Conservation (phyloP, 1,140 invertebrate species). For the Harpegnathos saltator region DNA sequence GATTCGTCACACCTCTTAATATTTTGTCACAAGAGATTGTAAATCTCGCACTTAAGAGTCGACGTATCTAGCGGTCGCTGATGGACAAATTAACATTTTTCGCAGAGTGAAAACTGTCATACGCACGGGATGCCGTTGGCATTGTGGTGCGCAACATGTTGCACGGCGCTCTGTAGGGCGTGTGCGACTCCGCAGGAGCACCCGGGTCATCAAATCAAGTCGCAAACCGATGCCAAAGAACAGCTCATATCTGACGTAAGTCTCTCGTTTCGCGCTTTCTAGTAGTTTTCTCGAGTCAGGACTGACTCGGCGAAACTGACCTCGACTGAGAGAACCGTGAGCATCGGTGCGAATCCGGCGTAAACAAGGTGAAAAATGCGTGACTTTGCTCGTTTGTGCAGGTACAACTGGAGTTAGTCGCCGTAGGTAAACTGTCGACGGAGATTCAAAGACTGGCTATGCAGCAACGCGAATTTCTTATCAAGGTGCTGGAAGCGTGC, state of each 20-base stretch:
- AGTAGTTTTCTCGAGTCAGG: too few species aligned
- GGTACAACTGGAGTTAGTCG: slow-evolving; percentile 86
- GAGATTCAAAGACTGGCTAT: slow-evolving; percentile 89
- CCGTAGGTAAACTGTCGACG: slow-evolving; percentile 86
- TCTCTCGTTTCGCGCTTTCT: slow-evolving; percentile 65
- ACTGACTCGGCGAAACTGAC: too few species aligned
- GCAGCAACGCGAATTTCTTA: slow-evolving; percentile 90
- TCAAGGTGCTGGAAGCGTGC: slow-evolving; percentile 91
- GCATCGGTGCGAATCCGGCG: too few species aligned
- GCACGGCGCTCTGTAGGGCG: slow-evolving; percentile 88
- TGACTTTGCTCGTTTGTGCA: slow-evolving; percentile 56
- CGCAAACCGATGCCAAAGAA: slow-evolving; percentile 89
- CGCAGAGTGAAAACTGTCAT: slow-evolving; percentile 89
- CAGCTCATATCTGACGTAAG: slow-evolving; percentile 88
- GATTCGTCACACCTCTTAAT: too few species aligned
- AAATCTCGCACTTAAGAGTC: too few species aligned
- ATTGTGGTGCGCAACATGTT: slow-evolving; percentile 91
- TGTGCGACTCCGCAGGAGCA: slow-evolving; percentile 89
- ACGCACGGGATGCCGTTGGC: slow-evolving; percentile 91
- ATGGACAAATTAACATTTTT: slow-evolving; percentile 50
- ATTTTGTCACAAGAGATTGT: too few species aligned
- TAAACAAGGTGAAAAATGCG: not conserved
- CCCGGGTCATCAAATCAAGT: slow-evolving; percentile 89
- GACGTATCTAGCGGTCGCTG: too few species aligned
- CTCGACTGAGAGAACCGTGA: too few species aligned